Evolutionary conservation across 1,140 invertebrate species (phyloP), one percentile per base, ranked within the genome.

Genomic region (Hylaeus anthracinus): DNA sequence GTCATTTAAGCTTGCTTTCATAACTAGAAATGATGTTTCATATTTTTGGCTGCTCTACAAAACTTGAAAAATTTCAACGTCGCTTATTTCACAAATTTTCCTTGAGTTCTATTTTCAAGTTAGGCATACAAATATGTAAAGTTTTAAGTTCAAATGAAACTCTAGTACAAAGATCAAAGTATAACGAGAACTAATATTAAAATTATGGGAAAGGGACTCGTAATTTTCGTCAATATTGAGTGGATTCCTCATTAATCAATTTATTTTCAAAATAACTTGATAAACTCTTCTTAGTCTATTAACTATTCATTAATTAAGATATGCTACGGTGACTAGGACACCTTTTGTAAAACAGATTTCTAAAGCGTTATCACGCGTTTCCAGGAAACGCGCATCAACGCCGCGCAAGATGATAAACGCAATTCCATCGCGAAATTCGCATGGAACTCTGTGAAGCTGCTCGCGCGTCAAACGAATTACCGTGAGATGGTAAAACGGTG

Each of bases 381-480:
- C 12, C 55, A 56, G 12, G 55, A 56, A 14, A 56, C 10, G 12
- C 14, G 12, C 55, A 3, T 15, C 55, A 14, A 15, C 12, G 10
- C 12, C 12, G 14, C 55, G 14, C 3, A 14, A 56, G 4, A 56
- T 56, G 15, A 15, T 26, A 26, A 26, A 26, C 26, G 26, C 26
- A 26, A 26, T 26, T 26, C 26, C 26, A 26, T 26, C 26, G 26
- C 26, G 26, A 26, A 26, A 26, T 26, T 26, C 26, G 55, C 12
- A 14, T 14, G 14, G 12, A 37, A 8, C 58, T 37, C n/a, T 5
- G 26, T 26, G 15, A 60, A 60, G 5, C 58, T 9, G n/a, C 26
- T 48, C 39, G 53, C 48, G 72, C 74, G 51, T 55, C 61, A 58
- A 41, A 3, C 15, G 45, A 66, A 72, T 41, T 66, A 51, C 14